Percentiles rank a stretch among this genome's conserved stretches.
phyloP scores from a whole-genome alignment of 2,888 invertebrate genomes.

The Agrotis ipsilon region DNA sequence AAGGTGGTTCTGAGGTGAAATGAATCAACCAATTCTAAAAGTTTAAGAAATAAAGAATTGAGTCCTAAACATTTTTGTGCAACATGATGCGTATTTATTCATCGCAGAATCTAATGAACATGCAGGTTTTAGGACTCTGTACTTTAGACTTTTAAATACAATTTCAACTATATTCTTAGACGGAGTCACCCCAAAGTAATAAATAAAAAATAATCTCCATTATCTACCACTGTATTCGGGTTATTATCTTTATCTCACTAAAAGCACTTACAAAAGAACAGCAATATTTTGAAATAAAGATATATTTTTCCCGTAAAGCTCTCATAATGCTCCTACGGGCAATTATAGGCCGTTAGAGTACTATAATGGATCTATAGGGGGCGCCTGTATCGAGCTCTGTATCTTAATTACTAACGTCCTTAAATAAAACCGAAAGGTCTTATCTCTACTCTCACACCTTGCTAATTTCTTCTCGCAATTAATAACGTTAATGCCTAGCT shows the following conservation, averaged over 20 bases:
- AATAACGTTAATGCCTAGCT: conserved; percentile 57
- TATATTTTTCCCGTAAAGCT: conserved; percentile 78
- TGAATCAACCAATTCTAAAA: too few relatives aligned
- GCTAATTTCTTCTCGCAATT: conserved; percentile 53
- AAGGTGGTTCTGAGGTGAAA: too few relatives aligned
- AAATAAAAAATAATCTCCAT: conserved; percentile 37
- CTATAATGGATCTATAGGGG: conserved; percentile 78
- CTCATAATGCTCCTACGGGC: conserved; percentile 75
- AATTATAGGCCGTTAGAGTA: conserved; percentile 81
- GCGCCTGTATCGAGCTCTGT: conserved; percentile 73
- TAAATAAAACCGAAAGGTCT: conserved; percentile 69
- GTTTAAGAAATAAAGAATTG: too few relatives aligned
- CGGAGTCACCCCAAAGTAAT: conserved; percentile 6
- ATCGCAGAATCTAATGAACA: background rate
- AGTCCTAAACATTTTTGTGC: background rate
- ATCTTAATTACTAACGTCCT: conserved; percentile 85
- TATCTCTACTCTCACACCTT: conserved; percentile 63
- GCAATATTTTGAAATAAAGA: conserved; percentile 72
- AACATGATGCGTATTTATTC: background rate
- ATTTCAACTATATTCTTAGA: background rate
- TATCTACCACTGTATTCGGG: conserved; percentile 35
- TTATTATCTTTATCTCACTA: conserved; percentile 47
- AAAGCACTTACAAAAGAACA: conserved; percentile 65
- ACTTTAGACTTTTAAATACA: too few relatives aligned
- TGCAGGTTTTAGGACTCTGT: background rate